Percentiles rank a stretch among this genome's conserved stretches.
phyloP scores from a whole-genome alignment of 1,140 invertebrate genomes.

The Drosophila funebris region DNA sequence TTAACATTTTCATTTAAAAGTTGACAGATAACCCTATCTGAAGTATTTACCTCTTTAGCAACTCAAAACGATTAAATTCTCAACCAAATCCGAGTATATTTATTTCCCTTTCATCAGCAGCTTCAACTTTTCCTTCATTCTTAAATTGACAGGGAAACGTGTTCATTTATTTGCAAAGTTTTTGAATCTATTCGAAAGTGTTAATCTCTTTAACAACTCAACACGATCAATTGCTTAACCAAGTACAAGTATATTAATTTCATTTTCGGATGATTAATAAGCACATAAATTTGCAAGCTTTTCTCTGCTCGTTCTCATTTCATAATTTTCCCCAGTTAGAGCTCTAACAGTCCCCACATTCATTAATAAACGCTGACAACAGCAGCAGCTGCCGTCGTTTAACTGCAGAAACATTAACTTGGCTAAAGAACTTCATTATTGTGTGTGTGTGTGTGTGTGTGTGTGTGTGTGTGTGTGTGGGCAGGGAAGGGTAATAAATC shows the following conservation, averaged over 20 bases:
- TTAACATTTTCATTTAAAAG: too few species aligned
- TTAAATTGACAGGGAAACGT: too few species aligned
- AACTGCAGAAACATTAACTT: constrained; percentile 70
- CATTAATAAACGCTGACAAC: constrained; percentile 47
- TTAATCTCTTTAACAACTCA: not conserved
- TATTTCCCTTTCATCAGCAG: too few species aligned
- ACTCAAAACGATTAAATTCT: too few species aligned
- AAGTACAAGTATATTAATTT: not conserved
- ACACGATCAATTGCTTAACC: not conserved
- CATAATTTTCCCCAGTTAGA: not conserved
- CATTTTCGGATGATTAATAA: not conserved
- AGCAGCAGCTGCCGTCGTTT: constrained; percentile 18
- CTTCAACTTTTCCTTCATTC: too few species aligned
- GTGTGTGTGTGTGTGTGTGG: not conserved
- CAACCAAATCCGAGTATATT: too few species aligned
- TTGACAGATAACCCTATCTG: too few species aligned
- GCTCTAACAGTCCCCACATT: not conserved
- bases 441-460: not conserved
- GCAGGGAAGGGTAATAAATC: constrained; percentile 57
- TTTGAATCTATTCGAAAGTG: too few species aligned
- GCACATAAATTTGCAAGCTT: not conserved
- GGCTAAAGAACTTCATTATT: constrained; percentile 71
- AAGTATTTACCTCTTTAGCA: too few species aligned
- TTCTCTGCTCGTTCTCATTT: not conserved
- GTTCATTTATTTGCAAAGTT: too few species aligned